Base-by-base conservation (phyloP, 2,888 invertebrate species). In the Himalopsyche kuldschensis region DNA sequence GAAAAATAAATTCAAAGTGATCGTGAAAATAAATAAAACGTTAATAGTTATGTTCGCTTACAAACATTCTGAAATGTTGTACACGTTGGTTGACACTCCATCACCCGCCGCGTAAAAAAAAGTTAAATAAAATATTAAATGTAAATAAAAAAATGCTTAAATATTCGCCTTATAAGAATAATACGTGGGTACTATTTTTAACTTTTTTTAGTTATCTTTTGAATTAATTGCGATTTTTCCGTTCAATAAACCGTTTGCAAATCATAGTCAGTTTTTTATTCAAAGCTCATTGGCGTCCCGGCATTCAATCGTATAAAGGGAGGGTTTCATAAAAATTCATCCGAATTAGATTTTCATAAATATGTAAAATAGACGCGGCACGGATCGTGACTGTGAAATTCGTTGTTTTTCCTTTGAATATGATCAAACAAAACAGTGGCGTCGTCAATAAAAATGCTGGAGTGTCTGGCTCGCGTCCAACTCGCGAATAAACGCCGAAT, bases 401-500 rank as follows among this genome's bases (percentile, higher is more conserved):
- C 55, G 55, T 55, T 55, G 55, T 55, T 55, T 55, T 55, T 55
- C 55, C 55, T 55, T 55, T 55, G 55, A 55, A 55, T 55, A 55
- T 55, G 55, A 55, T 55, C 55, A 55, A 55, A 55, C 24, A 55
- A 55, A 55, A 55, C 55, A 55, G 55, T 76, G 75, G 47, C 20
- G 80, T 75, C 24, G 27, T 77, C 78, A 41, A 78, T 83, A 83
- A 85, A 85, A 85, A 84, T 82, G 83, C 80, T 69, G 79, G 35
- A 78, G 75, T 55, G 47, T 41, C 79, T 85, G 85, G 85, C 85
- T 55, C 63, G 46, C 30, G 35, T 85, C 85, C 85, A 85, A 82
- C 69, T 41, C 48, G 80, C 82, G 83, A 82, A 85, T 85, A 85
- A 83, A 82, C 83, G 41, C 85, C 83, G 80, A 85, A 85, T 82